A percentile compares a stretch with the other conserved stretches of the same genome.
Evolutionary conservation across 1,140 invertebrate genomes (phyloP).

Genomic region (Glossosoma conforme): DNA sequence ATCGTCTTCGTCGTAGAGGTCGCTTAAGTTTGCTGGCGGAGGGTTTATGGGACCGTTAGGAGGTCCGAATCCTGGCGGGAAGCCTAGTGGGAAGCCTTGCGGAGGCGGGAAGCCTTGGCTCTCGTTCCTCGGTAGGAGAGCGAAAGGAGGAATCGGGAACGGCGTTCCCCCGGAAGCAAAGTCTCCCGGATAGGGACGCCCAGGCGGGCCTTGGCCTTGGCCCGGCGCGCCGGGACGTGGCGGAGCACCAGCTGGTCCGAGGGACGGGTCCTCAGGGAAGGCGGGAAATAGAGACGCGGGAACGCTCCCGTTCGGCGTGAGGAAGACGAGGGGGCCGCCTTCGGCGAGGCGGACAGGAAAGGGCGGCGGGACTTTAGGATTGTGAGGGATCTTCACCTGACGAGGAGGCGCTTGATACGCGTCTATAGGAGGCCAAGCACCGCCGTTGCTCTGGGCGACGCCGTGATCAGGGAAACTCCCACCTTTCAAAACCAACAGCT

Average conservation of each 20-base stretch:
- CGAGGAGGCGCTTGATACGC: slow-evolving; percentile 72
- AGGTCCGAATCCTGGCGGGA: slow-evolving; percentile 63
- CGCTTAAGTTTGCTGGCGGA: slow-evolving; percentile 64
- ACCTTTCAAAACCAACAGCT: slow-evolving; percentile 76
- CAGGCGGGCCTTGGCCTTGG: slow-evolving; percentile 45
- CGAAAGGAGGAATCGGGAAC: slow-evolving; percentile 55
- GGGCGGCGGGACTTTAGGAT: slow-evolving; percentile 76
- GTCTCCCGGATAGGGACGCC: slow-evolving; percentile 54
- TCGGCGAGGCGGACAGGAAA: slow-evolving; percentile 82
- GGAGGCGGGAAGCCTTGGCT: slow-evolving; percentile 51
- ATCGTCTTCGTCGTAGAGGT: slow-evolving; percentile 79
- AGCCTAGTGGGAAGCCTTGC: slow-evolving; percentile 49
- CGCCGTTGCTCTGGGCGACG: slow-evolving; percentile 37
- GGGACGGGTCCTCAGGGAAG: slow-evolving; percentile 53
- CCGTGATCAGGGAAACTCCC: slow-evolving; percentile 59
- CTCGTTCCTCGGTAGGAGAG: slow-evolving; percentile 52
- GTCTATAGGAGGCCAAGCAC: slow-evolving; percentile 73
- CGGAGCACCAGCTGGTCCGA: slow-evolving; percentile 51
- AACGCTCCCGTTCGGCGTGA: slow-evolving; percentile 58
- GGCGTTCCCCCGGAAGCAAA: slow-evolving; percentile 55
- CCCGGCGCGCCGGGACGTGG: slow-evolving; percentile 50
- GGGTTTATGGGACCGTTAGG: slow-evolving; percentile 66
- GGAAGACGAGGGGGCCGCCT: slow-evolving; percentile 69
- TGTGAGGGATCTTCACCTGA: slow-evolving; percentile 70
- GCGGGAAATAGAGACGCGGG: slow-evolving; percentile 46